Evolutionary conservation across 1,140 invertebrate species (phyloP).

Genomic region (Rhizoglyphus robini): DNA sequence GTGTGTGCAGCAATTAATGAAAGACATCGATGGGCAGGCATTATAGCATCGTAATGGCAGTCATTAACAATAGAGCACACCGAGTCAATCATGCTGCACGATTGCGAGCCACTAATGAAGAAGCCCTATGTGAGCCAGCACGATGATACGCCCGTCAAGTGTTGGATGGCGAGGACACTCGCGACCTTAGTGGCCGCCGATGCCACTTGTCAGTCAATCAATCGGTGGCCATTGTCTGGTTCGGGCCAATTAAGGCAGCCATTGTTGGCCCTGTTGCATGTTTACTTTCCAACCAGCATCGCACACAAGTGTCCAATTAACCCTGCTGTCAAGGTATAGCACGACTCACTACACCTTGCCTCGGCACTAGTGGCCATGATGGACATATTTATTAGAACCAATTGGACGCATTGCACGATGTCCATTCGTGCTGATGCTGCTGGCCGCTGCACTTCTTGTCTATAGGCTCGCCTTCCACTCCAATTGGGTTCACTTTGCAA

Average conservation of each 20-base stretch:
- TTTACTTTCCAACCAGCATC: neutral
- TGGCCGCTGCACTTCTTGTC: no score
- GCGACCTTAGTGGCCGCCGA: neutral
- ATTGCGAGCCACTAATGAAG: neutral
- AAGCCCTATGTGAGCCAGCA: neutral
- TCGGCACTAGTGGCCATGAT: no score
- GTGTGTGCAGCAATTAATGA: constrained; percentile 2
- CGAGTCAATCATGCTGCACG: neutral
- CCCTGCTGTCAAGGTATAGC: constrained; percentile 12
- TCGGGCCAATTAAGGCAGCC: constrained; percentile 4
- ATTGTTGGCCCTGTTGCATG: neutral
- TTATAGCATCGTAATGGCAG: neutral
- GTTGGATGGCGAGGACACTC: neutral
- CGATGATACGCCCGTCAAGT: neutral
- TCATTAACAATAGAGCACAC: neutral
- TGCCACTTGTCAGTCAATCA: constrained; percentile 12
- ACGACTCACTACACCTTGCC: neutral
- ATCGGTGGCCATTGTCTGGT: neutral
- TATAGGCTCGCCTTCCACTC: neutral
- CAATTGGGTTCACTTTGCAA: neutral
- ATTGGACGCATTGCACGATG: neutral
- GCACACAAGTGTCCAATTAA: constrained; percentile 8
- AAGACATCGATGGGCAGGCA: neutral
- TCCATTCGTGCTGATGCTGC: neutral
- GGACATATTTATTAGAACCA: constrained; percentile 6